A percentile compares a stretch with the other conserved stretches of the same genome.
phyloP scores from a whole-genome alignment of 1,140 invertebrate species.

The Ceratitis capitata region DNA sequence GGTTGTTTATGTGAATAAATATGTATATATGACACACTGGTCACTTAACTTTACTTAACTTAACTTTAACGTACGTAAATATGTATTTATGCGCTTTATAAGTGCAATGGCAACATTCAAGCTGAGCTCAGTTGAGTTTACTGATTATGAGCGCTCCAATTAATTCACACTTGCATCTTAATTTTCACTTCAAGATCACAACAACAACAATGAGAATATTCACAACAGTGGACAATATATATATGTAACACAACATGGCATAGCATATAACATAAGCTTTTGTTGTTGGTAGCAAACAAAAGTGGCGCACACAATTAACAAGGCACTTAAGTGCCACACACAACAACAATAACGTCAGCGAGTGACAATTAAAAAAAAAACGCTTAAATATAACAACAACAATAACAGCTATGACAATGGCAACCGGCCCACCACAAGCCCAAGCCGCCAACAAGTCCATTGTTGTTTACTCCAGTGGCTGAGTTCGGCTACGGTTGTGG shows the following conservation, averaged over 20 bases:
- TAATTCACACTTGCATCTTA: slow-evolving; percentile 36
- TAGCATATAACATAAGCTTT: neutral
- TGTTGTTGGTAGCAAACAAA: slow-evolving; percentile 22
- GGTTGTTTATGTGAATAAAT: neutral
- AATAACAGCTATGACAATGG: neutral
- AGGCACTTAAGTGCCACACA: slow-evolving; percentile 19
- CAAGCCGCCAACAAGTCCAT: neutral
- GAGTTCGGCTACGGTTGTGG: neutral
- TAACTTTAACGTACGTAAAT: neutral
- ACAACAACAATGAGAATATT: neutral
- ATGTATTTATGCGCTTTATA: neutral
- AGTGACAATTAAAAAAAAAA: neutral
- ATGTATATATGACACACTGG: neutral
- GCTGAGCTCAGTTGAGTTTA: neutral
- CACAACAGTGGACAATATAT: neutral
- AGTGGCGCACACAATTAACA: slow-evolving; percentile 12
- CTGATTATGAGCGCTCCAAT: slow-evolving; percentile 31
- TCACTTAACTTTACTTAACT: neutral
- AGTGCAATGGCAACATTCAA: neutral
- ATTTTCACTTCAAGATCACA: slow-evolving; percentile 37
- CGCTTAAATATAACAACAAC: neutral
- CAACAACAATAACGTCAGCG: neutral
- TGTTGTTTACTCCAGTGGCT: neutral
- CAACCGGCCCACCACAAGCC: neutral
- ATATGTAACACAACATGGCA: neutral